These are phyloP conservation scores for Leistus spinibarbis DNA, from an alignment of 2,888 invertebrate genomes.

Conservation along the genomic window DNA sequence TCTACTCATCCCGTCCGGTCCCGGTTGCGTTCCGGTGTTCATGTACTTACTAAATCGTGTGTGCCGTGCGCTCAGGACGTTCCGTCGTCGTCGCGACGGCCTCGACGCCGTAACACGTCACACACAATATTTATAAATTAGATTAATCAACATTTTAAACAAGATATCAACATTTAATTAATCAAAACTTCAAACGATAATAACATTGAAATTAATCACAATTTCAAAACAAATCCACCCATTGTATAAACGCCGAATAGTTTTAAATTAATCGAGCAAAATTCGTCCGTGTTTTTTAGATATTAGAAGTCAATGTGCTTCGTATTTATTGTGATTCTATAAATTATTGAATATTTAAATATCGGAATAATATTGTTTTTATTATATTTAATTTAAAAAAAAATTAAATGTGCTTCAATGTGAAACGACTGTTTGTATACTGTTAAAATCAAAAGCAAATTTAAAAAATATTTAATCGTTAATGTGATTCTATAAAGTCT, in stretches of 20 bases:
- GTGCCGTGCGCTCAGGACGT: slow-evolving; percentile 7
- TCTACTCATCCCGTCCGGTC: slow-evolving; percentile 22
- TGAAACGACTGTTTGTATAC: too few species aligned
- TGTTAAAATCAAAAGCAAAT: too few species aligned
- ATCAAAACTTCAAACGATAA: neutral
- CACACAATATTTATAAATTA: neutral
- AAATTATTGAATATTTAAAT: too few species aligned
- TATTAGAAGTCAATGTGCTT: neutral
- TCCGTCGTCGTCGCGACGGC: neutral
- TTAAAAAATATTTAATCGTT: neutral
- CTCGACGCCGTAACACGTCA: neutral
- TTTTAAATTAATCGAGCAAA: neutral
- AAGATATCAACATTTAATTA: neutral
- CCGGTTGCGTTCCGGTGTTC: slow-evolving; percentile 5
- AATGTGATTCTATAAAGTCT: slow-evolving; percentile 5
- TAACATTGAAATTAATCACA: neutral
- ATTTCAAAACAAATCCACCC: neutral
- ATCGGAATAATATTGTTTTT: too few species aligned
- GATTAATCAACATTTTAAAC: slow-evolving; percentile 4
- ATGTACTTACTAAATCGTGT: neutral
- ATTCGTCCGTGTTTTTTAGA: neutral
- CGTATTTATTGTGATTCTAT: neutral
- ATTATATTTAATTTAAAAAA: too few species aligned
- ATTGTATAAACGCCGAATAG: neutral
- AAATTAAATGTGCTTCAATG: neutral